Evolutionary conservation across 2,888 invertebrate species (phyloP).

Genomic region (Dasypogon diadema): DNA sequence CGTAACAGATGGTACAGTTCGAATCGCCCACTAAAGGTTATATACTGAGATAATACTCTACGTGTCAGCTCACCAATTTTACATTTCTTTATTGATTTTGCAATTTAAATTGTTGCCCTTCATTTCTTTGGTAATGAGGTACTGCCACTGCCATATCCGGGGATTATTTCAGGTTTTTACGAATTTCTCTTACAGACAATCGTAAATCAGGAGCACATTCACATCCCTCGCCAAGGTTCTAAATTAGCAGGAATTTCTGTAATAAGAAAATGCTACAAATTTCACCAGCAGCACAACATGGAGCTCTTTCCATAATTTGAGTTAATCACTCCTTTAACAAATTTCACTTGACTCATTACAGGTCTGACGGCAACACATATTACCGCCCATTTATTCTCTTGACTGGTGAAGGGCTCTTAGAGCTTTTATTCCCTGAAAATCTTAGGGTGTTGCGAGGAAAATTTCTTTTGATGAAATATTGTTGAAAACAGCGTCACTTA

Average conservation of each 20-base stretch:
- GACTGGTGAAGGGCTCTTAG: neutral
- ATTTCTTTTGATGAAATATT: slow-evolving; percentile 38
- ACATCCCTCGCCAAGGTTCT: neutral
- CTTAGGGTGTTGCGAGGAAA: neutral
- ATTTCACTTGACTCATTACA: slow-evolving; percentile 47
- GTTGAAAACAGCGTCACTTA: slow-evolving; percentile 41
- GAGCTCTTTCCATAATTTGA: slow-evolving; percentile 36
- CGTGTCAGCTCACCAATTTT: neutral
- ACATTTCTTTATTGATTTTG: slow-evolving; percentile 37
- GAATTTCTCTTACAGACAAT: neutral
- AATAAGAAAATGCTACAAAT: slow-evolving; percentile 4
- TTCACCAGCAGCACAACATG: neutral
- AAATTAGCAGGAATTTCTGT: slow-evolving; percentile 17
- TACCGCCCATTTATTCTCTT: slow-evolving; percentile 36
- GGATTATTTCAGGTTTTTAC: too few species aligned
- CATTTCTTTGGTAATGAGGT: neutral
- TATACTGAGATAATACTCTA: slow-evolving; percentile 11
- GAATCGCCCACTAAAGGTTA: neutral
- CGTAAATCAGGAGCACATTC: slow-evolving; percentile 16
- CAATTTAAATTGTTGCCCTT: neutral
- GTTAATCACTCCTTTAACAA: slow-evolving; percentile 35
- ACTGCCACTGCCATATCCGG: too few species aligned
- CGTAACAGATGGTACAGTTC: slow-evolving; percentile 27
- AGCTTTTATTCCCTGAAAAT: slow-evolving; percentile 21
- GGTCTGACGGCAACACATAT: slow-evolving; percentile 40